These are phyloP conservation scores for Bombus balteatus DNA, from an alignment of 1,140 invertebrate genomes.

Conservation along the genomic window DNA sequence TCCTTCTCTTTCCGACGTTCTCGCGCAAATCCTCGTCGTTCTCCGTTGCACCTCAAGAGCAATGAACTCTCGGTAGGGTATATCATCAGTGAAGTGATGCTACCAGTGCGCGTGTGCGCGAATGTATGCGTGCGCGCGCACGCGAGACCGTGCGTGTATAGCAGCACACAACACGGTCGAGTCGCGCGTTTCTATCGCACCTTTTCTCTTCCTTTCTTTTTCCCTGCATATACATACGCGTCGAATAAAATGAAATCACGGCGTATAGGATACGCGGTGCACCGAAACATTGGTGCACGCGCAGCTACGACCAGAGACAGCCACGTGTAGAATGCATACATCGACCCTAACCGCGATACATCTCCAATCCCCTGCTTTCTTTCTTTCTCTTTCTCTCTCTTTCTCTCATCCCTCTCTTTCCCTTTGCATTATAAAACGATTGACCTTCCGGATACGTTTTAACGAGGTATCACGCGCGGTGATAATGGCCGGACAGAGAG, in stretches of 20 bases:
- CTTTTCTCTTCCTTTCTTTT: conserved; percentile 36
- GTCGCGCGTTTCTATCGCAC: conserved; percentile 26
- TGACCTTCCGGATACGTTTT: conserved; percentile 57
- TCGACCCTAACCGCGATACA: conserved; percentile 8
- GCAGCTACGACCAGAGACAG: background rate
- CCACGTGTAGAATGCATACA: conserved; percentile 10
- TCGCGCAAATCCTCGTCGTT: conserved; percentile 38
- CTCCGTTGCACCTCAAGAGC: conserved; percentile 76
- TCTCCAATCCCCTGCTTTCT: background rate
- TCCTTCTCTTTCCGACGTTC: conserved; percentile 23
- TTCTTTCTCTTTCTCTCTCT: background rate
- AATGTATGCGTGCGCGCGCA: conserved; percentile 45
- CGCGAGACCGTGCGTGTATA: conserved; percentile 40
- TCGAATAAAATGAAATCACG: conserved; percentile 52
- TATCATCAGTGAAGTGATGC: conserved; percentile 80
- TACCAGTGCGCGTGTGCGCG: conserved; percentile 68
- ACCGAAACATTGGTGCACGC: conserved; percentile 16
- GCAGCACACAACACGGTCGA: conserved; percentile 31
- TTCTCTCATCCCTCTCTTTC: no score
- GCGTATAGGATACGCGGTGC: background rate
- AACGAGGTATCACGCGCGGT: conserved; percentile 44
- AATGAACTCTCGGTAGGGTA: conserved; percentile 80
- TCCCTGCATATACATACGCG: conserved; percentile 33
- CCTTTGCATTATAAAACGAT: conserved; percentile 31
- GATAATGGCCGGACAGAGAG: background rate